Conservation (phyloP, 2,113 vertebrate genomes). For the Puffinus mauretanicus region DNA sequence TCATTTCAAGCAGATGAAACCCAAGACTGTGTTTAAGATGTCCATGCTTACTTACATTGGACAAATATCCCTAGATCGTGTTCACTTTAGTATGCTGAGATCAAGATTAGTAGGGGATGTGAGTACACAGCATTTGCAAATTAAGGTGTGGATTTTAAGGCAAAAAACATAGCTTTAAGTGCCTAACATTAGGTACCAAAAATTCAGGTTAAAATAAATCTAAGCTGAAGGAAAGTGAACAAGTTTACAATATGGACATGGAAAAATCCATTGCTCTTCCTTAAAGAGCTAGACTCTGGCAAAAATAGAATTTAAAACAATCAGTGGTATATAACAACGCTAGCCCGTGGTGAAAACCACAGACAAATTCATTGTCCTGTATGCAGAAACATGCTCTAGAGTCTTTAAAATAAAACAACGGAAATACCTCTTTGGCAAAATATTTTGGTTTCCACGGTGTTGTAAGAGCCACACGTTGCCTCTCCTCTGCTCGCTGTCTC, state of each 20-base stretch:
- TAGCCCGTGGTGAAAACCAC: not conserved
- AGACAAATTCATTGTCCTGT: not conserved
- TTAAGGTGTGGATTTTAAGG: not conserved
- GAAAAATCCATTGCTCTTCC: not conserved
- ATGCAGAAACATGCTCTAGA: not conserved
- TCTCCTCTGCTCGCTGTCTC: slow-evolving; percentile 85
- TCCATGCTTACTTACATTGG: not conserved
- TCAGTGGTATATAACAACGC: not conserved
- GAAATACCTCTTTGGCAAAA: slow-evolving; percentile 89
- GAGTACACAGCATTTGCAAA: not conserved
- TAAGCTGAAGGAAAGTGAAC: not conserved
- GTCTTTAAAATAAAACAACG: not conserved
- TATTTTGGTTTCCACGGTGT: slow-evolving; percentile 85
- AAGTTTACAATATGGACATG: not conserved
- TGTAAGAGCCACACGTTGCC: slow-evolving; percentile 75
- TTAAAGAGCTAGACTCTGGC: not conserved
- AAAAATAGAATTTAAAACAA: not conserved
- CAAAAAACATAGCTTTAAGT: not conserved
- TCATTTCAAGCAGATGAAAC: not conserved
- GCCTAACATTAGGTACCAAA: not conserved
- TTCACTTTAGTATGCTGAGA: not conserved
- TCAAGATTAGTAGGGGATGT: not conserved
- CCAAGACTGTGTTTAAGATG: not conserved
- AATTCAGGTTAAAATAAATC: not conserved
- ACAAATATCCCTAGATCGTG: not conserved